Evolutionary conservation across 2,888 invertebrate genomes (phyloP).

Genomic region (Mythimna ferrago): DNA sequence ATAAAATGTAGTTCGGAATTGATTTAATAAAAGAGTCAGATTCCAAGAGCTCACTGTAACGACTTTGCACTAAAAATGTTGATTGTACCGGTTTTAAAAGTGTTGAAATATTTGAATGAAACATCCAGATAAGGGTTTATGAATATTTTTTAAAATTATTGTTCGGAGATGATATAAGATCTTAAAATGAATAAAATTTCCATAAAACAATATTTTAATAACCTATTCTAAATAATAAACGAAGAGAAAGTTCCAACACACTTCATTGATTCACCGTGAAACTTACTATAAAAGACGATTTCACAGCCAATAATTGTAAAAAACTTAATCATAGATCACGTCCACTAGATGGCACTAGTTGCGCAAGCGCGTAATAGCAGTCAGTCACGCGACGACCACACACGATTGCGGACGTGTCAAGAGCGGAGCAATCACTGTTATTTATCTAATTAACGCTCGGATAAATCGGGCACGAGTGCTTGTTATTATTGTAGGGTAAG

Average conservation of each 20-base stretch:
- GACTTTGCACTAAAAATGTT: conserved; percentile 10
- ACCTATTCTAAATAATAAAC: conserved; percentile 19
- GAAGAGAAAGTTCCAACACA: conserved; percentile 51
- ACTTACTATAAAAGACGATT: conserved; percentile 61
- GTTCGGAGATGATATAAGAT: not conserved
- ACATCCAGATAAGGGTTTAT: not conserved
- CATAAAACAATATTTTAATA: conserved; percentile 10
- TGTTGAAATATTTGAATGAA: not conserved
- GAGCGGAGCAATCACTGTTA: conserved; percentile 74
- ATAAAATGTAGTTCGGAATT: conserved; percentile 67
- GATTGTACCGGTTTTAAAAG: not conserved
- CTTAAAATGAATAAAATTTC: conserved; percentile 32
- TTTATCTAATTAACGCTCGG: conserved; percentile 77
- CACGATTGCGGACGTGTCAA: conserved; percentile 77
- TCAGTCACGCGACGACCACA: conserved; percentile 87
- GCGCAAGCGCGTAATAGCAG: conserved; percentile 73
- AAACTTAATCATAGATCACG: conserved; percentile 69
- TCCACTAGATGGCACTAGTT: conserved; percentile 74
- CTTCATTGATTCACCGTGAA: conserved; percentile 42
- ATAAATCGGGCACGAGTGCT: conserved; percentile 54
- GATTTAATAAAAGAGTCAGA: conserved; percentile 46
- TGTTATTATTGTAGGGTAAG: conserved; percentile 57
- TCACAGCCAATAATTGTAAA: conserved; percentile 65
- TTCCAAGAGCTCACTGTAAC: conserved; percentile 37
- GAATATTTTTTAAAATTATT: too few relatives aligned